Base-by-base conservation (phyloP, 1,140 invertebrate species). In the Yoshiicerus persimilis region DNA sequence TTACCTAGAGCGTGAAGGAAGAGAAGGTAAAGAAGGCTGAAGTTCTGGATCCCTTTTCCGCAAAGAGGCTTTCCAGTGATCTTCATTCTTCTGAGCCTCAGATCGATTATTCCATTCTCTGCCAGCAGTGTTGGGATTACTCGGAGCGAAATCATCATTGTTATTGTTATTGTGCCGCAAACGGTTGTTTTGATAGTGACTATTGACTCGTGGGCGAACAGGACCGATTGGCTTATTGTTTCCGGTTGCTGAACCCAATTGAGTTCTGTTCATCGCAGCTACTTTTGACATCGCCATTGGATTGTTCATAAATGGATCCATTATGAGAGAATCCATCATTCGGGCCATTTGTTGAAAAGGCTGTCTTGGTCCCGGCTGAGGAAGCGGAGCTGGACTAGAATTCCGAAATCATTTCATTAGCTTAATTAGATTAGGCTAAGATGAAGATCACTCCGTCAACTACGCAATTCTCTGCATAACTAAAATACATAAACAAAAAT, bases 241-340 rank as follows among this genome's bases (percentile, higher is more conserved):
- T 5, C n/a, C 23, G 23, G 75, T 0, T 1, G 75, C 75, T 32
- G 75, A 80, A 34, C 75, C 75, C 34, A 80, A 27, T 47, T 77
- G 62, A 36, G 85, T 25, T 38, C 83, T 34, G n/a, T 88, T 86
- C 20, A 87, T 86, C 25, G 84, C 41, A n/a, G 32, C 25, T 3
- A 75, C 32, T 66, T 89, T 88, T 56, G 75, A 27, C 86, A 89
- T 87, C 41, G 62, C n/a, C 27, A 83, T 75, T 64, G 87, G 41
- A 39, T 87, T 87, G 64, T 62, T 77, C 36, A 87, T 62, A 90
- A 95, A 92, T 88, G 94, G 93, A 90, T 95, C 95, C 75, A 94
- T 91, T 91, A 95, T 94, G 90, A 95, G 93, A 2, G 94, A 94
- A 91, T 95, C 95, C 95, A 95, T 95, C 94, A 95, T 95, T 9